Percentiles rank a stretch among this genome's conserved stretches.
Conservation (phyloP, 2,113 vertebrate genomes). For the Cnemophilus loriae region DNA sequence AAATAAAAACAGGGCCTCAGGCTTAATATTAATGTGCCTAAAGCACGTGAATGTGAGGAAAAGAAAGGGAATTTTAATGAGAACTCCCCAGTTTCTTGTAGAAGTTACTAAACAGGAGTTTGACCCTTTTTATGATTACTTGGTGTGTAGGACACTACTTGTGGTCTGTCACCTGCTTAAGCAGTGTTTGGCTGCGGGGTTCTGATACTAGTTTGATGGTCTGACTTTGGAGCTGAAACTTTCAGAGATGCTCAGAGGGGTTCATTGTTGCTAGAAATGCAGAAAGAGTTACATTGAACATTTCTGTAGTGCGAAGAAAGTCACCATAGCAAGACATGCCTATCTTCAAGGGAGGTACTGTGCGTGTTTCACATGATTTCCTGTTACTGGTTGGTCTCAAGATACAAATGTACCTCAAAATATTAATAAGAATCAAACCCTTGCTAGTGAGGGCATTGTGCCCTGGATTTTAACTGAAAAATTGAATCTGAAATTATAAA, state of each 20-base stretch:
- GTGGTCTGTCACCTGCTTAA: neutral
- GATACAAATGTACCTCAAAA: neutral
- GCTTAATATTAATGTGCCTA: neutral
- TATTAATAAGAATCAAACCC: neutral
- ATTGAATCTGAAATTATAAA: neutral
- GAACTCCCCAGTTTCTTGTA: neutral
- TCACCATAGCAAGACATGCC: neutral
- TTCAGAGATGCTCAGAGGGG: neutral
- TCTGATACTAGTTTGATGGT: neutral
- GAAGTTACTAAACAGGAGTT: neutral
- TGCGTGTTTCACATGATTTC: neutral
- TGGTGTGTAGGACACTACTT: neutral
- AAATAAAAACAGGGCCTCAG: accelerated
- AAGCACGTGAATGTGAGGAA: neutral
- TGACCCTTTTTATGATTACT: neutral
- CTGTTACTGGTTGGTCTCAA: neutral
- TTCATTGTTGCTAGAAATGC: neutral
- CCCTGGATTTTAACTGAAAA: neutral
- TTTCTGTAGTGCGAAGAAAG: neutral
- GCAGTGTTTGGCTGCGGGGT: neutral
- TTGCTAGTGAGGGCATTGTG: neutral
- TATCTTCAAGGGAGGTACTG: neutral
- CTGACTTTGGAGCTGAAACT: neutral
- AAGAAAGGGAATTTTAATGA: neutral
- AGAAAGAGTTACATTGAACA: neutral